Evolutionary conservation across 2,888 invertebrate genomes (phyloP).

Genomic region (Aphodius sticticus): DNA sequence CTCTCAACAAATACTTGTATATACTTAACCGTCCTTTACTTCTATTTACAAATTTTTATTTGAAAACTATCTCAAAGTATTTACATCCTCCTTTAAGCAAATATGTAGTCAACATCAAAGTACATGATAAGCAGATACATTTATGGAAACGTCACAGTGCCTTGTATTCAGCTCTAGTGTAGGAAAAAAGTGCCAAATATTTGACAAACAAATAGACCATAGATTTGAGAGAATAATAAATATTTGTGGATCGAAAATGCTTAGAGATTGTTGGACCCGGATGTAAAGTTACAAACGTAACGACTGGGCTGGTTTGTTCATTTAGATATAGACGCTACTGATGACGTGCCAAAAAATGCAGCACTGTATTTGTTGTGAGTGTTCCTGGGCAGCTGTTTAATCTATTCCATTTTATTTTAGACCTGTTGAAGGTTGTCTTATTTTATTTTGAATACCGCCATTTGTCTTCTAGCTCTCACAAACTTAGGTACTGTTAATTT

Average conservation of each 20-base stretch:
- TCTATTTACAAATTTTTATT: not conserved
- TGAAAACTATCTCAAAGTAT: not conserved
- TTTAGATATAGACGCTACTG: not conserved
- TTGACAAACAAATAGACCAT: not conserved
- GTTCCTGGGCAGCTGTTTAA: not conserved
- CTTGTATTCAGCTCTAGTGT: not conserved
- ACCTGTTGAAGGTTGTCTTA: slow-evolving; percentile 4
- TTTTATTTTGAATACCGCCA: not conserved
- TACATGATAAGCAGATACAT: not conserved
- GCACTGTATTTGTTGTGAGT: not conserved
- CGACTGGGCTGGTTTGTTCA: not conserved
- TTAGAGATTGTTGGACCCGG: not conserved
- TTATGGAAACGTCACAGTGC: not conserved
- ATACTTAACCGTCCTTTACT: no score
- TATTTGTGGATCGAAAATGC: not conserved
- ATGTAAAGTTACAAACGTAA: not conserved
- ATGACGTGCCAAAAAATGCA: not conserved
- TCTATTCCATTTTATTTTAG: not conserved
- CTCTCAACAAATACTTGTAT: no score
- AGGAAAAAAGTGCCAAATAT: not conserved
- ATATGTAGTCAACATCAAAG: not conserved
- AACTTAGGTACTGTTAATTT: not conserved
- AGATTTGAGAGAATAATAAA: not conserved
- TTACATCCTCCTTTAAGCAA: not conserved
- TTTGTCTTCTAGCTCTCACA: no score